Evolutionary conservation across 2,888 invertebrate genomes (phyloP).

Genomic region (Orthosia gothica): DNA sequence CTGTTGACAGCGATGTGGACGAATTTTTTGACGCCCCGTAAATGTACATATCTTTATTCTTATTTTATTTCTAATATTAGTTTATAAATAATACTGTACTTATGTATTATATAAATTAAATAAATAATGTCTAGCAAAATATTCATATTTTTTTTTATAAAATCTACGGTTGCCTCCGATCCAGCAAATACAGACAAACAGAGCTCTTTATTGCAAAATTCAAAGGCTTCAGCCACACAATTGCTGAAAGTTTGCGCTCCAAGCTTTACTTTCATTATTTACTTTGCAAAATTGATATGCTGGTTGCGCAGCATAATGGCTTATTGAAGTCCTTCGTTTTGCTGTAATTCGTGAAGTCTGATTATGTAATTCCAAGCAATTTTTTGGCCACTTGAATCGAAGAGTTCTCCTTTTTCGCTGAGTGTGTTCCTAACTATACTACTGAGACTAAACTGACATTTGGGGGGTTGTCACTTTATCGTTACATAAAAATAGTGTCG

Average conservation of each 20-base stretch:
- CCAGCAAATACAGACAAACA: slow-evolving; percentile 3
- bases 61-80: too few species aligned
- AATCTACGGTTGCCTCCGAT: not conserved
- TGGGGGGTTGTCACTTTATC: too few species aligned
- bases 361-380: not conserved
- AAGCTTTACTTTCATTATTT: slow-evolving; percentile 53
- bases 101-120: too few species aligned
- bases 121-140: too few species aligned
- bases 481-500: too few species aligned
- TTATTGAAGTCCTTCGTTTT: slow-evolving; percentile 2
- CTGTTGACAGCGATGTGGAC: too few species aligned
- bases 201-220: slow-evolving; percentile 5
- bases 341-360: not conserved
- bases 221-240: slow-evolving; percentile 42
- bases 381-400: not conserved
- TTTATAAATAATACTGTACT: too few species aligned
- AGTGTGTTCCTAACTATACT: slow-evolving; percentile 8
- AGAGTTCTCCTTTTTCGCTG: not conserved
- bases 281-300: slow-evolving; percentile 42
- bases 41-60: too few species aligned
- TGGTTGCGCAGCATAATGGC: not conserved
- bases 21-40: too few species aligned
- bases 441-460: too few species aligned
- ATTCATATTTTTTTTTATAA: not conserved
- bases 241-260: slow-evolving; percentile 49